Base-by-base conservation (phyloP, 2,888 invertebrate species). In the Automeris io region DNA sequence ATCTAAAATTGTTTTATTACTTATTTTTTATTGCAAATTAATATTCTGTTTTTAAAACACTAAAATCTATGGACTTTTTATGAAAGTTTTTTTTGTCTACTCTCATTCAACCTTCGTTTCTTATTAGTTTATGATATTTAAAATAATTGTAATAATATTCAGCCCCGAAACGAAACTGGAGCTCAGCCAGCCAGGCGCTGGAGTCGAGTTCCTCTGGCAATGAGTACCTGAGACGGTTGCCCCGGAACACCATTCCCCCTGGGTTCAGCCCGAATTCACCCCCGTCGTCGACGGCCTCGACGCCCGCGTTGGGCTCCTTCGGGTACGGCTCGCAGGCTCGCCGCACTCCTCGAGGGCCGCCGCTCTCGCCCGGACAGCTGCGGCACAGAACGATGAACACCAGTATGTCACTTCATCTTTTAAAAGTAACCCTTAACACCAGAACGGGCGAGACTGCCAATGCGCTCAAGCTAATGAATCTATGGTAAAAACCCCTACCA, bases 131-230 rank as follows among this genome's bases (percentile, higher is more conserved):
- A n/a, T n/a, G n/a, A n/a, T n/a, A n/a, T n/a, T n/a, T n/a, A n/a
- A n/a, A n/a, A n/a, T n/a, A n/a, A n/a, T n/a, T n/a, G n/a, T n/a
- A n/a, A n/a, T n/a, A n/a, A n/a, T n/a, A n/a, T n/a, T n/a, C 40
- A 65, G 72, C 64, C 21, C 69, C 74, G 0, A 78, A 79, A 45
- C 79, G 80, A 8, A 69, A 74, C 43, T 81, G 81, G 81, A 61
- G 46, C 37, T 33, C 33, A n/a, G n/a, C n/a, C n/a, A n/a, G n/a
- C n/a, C n/a, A n/a, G 19, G n/a, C 29, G 16, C 16, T 23, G 16
- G 23, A 34, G 23, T 39, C 39, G 11, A 33, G 23, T 5, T 25
- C 41, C 2, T 44, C 46, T 29, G 7, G 24, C 35, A 16, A 12
- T 46, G 5, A 41, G 34, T 5, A 34, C 42, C 25, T 29, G 37